phyloP scores from a whole-genome alignment of 2,888 invertebrate genomes.

The Melitaea athalia region DNA sequence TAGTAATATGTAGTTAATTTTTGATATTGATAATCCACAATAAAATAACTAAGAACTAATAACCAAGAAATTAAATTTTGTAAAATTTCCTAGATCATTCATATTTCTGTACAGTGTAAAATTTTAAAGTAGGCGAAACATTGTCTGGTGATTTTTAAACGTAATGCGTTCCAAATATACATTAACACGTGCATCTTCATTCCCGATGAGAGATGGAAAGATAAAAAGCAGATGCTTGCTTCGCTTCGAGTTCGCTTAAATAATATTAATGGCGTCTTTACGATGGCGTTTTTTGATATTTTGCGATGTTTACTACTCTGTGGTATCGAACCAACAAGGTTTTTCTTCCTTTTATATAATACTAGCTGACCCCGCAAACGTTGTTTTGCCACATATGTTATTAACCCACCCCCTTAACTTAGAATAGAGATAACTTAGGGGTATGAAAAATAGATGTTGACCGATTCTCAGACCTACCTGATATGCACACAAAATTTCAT shows the following conservation, averaged over 20 bases:
- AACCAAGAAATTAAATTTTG: not conserved
- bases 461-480: too few species aligned
- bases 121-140: slow-evolving; percentile 18
- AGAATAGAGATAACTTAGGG: too few species aligned
- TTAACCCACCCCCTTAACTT: too few species aligned
- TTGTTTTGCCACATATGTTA: too few species aligned
- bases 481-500: too few species aligned
- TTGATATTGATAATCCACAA: too few species aligned
- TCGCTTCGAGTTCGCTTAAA: not conserved
- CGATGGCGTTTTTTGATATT: not conserved
- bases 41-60: too few species aligned
- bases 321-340: not conserved
- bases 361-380: too few species aligned
- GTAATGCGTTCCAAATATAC: slow-evolving; percentile 33
- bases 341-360: not conserved
- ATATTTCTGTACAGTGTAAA: not conserved
- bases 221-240: slow-evolving; percentile 27
- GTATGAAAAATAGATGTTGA: too few species aligned
- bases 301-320: not conserved
- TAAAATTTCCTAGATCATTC: not conserved
- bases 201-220: slow-evolving; percentile 25
- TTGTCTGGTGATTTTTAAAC: not conserved
- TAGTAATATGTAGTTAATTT: too few species aligned
- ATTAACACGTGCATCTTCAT: slow-evolving; percentile 35
- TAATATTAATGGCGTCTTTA: not conserved